Evolutionary conservation across 2,797 vertebrate genomes (phyloP).

Genomic region (Spizella passerina): DNA sequence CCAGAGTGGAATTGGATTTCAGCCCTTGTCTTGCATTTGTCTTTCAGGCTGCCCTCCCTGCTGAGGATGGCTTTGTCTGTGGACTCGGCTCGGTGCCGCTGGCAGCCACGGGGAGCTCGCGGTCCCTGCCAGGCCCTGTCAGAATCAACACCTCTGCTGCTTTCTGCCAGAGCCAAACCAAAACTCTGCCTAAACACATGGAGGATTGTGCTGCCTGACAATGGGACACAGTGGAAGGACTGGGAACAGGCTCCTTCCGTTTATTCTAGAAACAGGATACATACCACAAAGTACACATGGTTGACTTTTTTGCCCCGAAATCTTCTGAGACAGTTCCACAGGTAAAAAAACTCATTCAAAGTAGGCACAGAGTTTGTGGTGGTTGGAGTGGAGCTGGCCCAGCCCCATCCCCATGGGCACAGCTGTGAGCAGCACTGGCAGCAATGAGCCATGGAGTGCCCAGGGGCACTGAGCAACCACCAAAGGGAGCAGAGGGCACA

Average conservation of each 20-base stretch:
- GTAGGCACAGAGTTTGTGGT: background rate
- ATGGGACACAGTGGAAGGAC: conserved; percentile 12
- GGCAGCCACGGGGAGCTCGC: background rate
- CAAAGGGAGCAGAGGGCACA: background rate
- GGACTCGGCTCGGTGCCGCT: conserved; percentile 57
- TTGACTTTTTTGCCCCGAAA: conserved; percentile 78
- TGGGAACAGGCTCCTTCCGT: conserved; percentile 1
- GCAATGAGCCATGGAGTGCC: background rate
- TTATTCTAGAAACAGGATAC: conserved; percentile 72
- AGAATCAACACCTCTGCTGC: conserved; percentile 68
- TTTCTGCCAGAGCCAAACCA: background rate
- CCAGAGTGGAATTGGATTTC: background rate
- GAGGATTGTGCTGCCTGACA: conserved; percentile 71
- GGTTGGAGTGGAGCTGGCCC: background rate
- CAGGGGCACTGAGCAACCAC: background rate
- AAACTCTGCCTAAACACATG: background rate
- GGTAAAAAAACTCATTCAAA: conserved; percentile 29
- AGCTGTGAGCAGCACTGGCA: background rate
- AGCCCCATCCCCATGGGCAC: background rate
- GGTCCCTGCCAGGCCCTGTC: background rate
- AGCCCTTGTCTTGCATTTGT: background rate
- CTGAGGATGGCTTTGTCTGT: conserved; percentile 66
- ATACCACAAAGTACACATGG: conserved; percentile 74
- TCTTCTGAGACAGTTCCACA: conserved; percentile 77
- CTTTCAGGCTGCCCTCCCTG: conserved; percentile 2